Conservation (phyloP, 2,888 invertebrate genomes). For the Nebria salina region DNA sequence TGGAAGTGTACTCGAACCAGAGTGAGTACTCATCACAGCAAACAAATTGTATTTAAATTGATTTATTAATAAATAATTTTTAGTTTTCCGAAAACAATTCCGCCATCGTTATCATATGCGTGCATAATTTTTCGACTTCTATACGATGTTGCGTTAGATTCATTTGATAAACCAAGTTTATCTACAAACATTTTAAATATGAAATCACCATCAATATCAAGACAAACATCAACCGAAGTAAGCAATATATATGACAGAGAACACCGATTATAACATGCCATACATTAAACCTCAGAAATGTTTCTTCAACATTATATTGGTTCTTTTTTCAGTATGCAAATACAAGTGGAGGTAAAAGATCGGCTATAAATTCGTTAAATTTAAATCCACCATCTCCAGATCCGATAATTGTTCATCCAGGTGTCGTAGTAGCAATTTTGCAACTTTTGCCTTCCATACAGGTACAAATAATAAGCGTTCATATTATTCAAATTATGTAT, state of each 20-base stretch:
- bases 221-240: conserved; percentile 74
- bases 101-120: conserved; percentile 81
- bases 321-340: conserved; percentile 34
- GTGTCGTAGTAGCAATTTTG: conserved; percentile 93
- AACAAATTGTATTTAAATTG: conserved; percentile 17
- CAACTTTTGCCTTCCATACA: conserved; percentile 89
- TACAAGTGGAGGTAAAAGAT: conserved; percentile 62
- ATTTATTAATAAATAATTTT: conserved; percentile 48
- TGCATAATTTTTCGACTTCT: conserved; percentile 87
- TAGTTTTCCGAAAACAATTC: conserved; percentile 78
- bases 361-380: conserved; percentile 78
- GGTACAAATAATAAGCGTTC: conserved; percentile 52
- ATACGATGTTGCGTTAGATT: conserved; percentile 95
- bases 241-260: too few species aligned
- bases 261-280: too few species aligned
- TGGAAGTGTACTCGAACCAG: conserved; percentile 77
- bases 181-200: conserved; percentile 72
- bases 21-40: conserved; percentile 61
- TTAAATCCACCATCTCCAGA: conserved; percentile 77
- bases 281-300: too few species aligned
- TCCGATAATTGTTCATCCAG: conserved; percentile 94
- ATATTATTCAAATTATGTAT: too few species aligned
- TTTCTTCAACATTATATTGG: too few species aligned
- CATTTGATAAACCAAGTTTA: conserved; percentile 88
- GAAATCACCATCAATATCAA: conserved; percentile 71